Evolutionary conservation across 2,113 vertebrate genomes (phyloP), one percentile per base, ranked within the genome.

Genomic region (Charadrius vociferus): DNA sequence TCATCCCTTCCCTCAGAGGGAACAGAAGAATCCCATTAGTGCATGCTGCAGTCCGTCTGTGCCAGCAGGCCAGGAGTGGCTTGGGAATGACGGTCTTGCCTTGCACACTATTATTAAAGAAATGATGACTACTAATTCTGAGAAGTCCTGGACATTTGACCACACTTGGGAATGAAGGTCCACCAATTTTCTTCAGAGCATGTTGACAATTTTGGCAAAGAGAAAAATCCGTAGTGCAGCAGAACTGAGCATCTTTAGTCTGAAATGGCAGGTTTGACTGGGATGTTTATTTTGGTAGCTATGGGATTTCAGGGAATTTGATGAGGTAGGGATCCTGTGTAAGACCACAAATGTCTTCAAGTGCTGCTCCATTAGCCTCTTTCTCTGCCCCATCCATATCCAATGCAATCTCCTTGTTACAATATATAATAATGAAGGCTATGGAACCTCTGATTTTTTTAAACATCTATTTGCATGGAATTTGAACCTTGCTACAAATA

Each of bases 41-140:
- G 77, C 30, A 10, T 59, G 56, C 70, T 68, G 83, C 65, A 87
- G 77, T 59, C 34, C 1, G 2, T 15, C 80, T 53, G 66, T 56
- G 95, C 92, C 91, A 96, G 88, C 68, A 95, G 96, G 86, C 68
- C 88, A 91, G 97, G 91, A 85, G 86, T 12, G 73, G 81, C 93
- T 95, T 75, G 70, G 94, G 93, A 95, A 75, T 22, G 70, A 79
- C 67, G 47, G 73, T n/a, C 39, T 43, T 87, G 52, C 24, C 63
- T 75, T 59, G 68, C n/a, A 81, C 10, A 5, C 41, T 97, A 3
- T 95, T 95, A 97, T 95, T 96, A 96, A 94, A 95, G 80, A 49
- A 88, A 43, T 8, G 80, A 79, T 74, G 91, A 87, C 56, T 95
- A 66, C 47, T 47, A 9, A 20, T 85, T 73, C 70, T 82, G 77